Evolutionary conservation across 1,140 invertebrate species (phyloP).

Genomic region (Drosophila aff.): DNA sequence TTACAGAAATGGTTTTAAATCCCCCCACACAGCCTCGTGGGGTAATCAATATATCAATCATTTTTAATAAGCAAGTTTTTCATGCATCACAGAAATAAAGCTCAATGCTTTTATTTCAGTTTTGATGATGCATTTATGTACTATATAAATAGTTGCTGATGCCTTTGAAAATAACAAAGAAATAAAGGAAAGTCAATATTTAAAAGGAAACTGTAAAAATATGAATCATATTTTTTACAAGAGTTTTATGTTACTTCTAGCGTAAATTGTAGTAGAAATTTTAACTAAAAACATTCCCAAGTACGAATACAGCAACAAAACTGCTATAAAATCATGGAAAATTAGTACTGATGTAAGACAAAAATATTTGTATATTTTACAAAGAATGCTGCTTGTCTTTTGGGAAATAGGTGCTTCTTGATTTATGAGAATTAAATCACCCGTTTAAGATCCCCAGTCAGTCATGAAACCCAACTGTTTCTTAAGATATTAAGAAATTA

Average conservation of each 20-base stretch:
- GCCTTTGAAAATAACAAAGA: background rate
- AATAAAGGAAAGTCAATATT: background rate
- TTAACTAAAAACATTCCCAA: background rate
- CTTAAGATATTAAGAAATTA: background rate
- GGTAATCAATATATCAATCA: conserved; percentile 28
- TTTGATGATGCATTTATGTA: background rate
- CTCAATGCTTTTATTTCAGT: background rate
- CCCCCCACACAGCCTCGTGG: background rate
- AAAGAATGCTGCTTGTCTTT: background rate
- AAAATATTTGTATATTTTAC: background rate
- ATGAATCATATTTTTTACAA: background rate
- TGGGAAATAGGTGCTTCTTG: background rate
- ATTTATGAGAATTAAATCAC: background rate
- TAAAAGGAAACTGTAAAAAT: background rate
- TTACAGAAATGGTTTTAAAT: background rate
- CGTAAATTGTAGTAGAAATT: background rate
- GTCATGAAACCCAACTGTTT: background rate
- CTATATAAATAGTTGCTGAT: background rate
- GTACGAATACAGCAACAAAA: background rate
- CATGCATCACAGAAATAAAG: conserved; percentile 3
- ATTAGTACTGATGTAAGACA: background rate
- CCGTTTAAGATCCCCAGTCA: background rate
- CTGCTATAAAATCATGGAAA: background rate
- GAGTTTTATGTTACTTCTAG: background rate
- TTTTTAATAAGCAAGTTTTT: conserved; percentile 16